phyloP scores from a whole-genome alignment of 2,797 vertebrate species.

The Amblyopsis hoosieri region DNA sequence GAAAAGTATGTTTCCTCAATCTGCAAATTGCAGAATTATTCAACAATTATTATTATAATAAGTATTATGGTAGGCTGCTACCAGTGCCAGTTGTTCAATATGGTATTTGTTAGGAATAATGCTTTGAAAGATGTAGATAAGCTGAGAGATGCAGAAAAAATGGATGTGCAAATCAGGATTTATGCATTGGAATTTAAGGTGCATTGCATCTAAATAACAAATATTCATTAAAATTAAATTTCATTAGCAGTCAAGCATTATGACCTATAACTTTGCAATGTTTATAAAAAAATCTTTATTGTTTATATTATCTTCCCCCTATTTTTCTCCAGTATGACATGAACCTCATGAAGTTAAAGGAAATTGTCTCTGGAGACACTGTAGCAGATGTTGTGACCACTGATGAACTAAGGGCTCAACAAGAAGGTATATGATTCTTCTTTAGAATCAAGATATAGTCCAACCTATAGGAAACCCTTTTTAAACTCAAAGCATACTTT shows the following conservation, averaged over 20 bases:
- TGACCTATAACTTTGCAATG: no score
- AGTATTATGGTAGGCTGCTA: not conserved
- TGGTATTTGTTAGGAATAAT: constrained; percentile 50
- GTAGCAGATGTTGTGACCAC: constrained; percentile 16
- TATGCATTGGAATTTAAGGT: constrained; percentile 65
- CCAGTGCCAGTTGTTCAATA: not conserved
- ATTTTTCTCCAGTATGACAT: constrained; percentile 2
- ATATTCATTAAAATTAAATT: not conserved
- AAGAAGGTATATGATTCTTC: constrained; percentile 46
- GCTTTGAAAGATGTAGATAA: constrained; percentile 52
- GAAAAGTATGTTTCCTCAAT: constrained; percentile 56
- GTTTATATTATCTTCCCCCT: not conserved
- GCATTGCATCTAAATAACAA: constrained; percentile 3
- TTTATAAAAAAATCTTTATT: no score
- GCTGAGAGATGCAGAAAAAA: constrained; percentile 51
- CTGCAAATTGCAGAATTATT: not conserved
- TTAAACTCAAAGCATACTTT: no score
- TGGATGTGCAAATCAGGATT: constrained; percentile 52
- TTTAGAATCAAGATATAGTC: not conserved
- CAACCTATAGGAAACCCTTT: no score
- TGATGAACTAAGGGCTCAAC: constrained; percentile 30
- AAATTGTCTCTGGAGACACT: constrained; percentile 19
- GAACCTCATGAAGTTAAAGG: constrained; percentile 48
- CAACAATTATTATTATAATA: not conserved
- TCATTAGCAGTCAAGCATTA: not conserved